Evolutionary conservation across 2,888 invertebrate species (phyloP), one percentile per base, ranked within the genome.

Genomic region (Synanthedon myopaeformis): DNA sequence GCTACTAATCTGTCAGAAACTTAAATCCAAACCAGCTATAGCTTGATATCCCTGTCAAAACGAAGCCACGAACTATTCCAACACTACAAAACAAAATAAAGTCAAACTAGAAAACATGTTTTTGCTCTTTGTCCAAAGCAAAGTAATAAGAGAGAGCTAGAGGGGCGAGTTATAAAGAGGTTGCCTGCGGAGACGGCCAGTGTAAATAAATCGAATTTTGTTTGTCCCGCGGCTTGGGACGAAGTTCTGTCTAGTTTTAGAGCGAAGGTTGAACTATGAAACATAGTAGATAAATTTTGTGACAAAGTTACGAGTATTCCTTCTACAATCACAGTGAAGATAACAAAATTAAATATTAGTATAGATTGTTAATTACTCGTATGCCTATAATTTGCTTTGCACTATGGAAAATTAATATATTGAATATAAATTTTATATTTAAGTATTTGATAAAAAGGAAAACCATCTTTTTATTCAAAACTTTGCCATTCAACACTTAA

Each of bases 181-280:
- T 52, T 55, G 58, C 54, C 58, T 57, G 54, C 52, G 52, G 59
- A 53, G 55, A 28, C 49, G 51, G 41, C 28, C 28, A 51, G 51
- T 35, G 51, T 62, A 65, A 66, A 72, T 71, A 72, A 72, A 72
- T 72, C 64, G 64, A 70, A 71, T 72, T 70, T 66, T 62, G 63
- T 64, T 60, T 61, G 60, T 65, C 63, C 56, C 53, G 59, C 56
- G 59, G 57, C 58, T 62, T 61, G 49, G 52, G 19, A 51, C 51
- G 19, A 49, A 49, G 49, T 49, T 49, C 19, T 17, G 14, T 49
- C 6, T 49, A 49, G 49, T 49, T 61, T 60, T 60, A 56, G 59
- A 52, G 58, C 63, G 61, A 64, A 65, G 66, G 59, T 62, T 58
- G 56, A 59, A 59, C 61, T 64, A 59, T 59, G 58, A 64, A 66